These are phyloP conservation scores for Antheraea pernyi DNA, from an alignment of 1,140 invertebrate genomes.

Conservation along the genomic window DNA sequence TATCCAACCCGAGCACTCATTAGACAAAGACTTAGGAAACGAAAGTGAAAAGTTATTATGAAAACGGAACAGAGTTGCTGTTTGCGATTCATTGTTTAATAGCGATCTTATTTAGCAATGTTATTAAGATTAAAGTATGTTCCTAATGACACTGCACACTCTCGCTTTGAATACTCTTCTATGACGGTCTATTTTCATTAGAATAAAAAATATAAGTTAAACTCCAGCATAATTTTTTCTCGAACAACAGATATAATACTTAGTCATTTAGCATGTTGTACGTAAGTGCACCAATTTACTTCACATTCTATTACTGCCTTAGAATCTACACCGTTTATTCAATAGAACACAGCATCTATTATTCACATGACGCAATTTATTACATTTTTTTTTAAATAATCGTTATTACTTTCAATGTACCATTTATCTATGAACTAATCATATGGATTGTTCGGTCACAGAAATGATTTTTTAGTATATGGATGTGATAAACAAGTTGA, in stretches of 20 bases:
- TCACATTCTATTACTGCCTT: too few species aligned
- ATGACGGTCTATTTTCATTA: not conserved
- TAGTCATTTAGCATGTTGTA: not conserved
- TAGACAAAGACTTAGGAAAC: constrained; percentile 72
- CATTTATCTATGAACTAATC: too few species aligned
- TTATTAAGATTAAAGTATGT: not conserved
- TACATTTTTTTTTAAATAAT: not conserved
- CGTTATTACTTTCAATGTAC: too few species aligned
- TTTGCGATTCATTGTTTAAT: not conserved
- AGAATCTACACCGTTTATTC: not conserved
- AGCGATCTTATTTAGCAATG: not conserved
- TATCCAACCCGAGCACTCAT: constrained; percentile 62
- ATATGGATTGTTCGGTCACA: not conserved
- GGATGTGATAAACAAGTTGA: not conserved
- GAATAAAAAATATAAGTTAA: not conserved
- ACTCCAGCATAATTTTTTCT: not conserved
- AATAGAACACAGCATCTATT: not conserved
- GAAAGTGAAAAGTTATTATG: constrained; percentile 72
- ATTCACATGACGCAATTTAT: not conserved
- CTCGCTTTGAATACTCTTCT: not conserved
- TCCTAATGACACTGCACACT: not conserved
- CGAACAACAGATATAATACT: not conserved
- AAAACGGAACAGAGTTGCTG: constrained; percentile 45
- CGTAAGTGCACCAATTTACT: not conserved
- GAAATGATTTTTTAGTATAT: not conserved